A percentile compares a stretch with the other conserved stretches of the same genome.
Evolutionary conservation across 2,888 invertebrate genomes (phyloP).

Genomic region (Lochmaea crataegi): DNA sequence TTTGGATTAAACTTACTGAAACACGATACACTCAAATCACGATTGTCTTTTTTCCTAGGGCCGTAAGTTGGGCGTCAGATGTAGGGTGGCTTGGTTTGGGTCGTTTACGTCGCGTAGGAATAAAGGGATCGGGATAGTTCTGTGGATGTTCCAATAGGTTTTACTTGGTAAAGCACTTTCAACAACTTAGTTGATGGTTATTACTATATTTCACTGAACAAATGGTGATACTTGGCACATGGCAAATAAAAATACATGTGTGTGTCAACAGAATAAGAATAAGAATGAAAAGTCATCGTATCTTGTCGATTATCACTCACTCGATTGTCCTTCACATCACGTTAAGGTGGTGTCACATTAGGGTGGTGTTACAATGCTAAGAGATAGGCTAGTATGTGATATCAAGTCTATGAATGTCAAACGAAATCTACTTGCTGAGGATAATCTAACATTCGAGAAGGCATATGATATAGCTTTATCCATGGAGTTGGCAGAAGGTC

Average conservation of each 20-base stretch:
- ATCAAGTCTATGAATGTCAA: no score
- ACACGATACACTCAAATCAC: constrained; percentile 1
- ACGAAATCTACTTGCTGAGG: no score
- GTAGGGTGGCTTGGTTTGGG: not conserved
- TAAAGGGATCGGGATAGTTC: no score
- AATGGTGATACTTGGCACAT: no score
- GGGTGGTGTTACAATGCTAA: not conserved
- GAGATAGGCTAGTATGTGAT: no score
- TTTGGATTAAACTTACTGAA: constrained; percentile 3
- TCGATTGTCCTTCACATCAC: not conserved
- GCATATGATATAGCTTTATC: no score
- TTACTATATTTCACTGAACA: not conserved
- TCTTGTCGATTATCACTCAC: no score
- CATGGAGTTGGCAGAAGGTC: no score
- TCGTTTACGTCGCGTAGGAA: no score
- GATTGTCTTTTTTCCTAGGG: not conserved
- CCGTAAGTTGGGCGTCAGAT: constrained; percentile 10
- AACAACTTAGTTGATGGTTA: not conserved
- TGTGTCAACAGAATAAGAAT: not conserved
- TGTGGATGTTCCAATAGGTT: not conserved
- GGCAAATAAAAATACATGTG: not conserved
- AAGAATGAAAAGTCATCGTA: not conserved
- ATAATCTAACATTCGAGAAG: no score
- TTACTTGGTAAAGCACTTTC: not conserved
- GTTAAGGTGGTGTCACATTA: not conserved